Evolutionary conservation across 2,888 invertebrate species (phyloP).

Genomic region (Eutolmus rufibarbis): DNA sequence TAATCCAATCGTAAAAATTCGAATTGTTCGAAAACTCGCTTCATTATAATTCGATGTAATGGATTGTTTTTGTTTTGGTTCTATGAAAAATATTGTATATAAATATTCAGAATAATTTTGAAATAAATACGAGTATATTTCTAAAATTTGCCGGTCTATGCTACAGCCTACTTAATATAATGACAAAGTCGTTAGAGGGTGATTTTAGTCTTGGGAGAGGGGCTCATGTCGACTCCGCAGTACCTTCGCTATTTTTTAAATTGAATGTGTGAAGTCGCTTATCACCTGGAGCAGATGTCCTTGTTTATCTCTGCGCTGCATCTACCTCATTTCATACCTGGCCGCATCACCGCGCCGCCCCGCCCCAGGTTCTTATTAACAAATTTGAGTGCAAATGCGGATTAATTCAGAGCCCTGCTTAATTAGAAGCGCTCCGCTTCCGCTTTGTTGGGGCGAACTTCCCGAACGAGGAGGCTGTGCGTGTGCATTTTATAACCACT

Average conservation of each 20-base stretch:
- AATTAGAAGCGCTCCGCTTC: neutral
- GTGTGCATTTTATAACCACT: neutral
- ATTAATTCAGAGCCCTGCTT: neutral
- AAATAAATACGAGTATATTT: too few relatives aligned
- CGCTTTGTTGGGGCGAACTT: neutral
- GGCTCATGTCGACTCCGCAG: neutral
- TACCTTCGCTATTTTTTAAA: neutral
- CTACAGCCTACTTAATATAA: too few relatives aligned
- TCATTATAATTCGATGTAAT: too few relatives aligned
- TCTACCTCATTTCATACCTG: neutral
- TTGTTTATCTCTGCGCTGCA: neutral
- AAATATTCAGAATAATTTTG: too few relatives aligned
- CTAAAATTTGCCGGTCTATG: too few relatives aligned
- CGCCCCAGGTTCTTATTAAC: neutral
- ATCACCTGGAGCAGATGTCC: neutral
- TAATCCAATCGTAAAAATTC: too few relatives aligned
- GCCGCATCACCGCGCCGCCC: neutral
- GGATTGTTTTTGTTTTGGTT: too few relatives aligned
- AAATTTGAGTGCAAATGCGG: neutral
- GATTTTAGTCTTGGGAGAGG: neutral
- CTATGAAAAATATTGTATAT: too few relatives aligned
- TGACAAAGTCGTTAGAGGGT: neutral
- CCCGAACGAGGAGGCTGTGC: neutral
- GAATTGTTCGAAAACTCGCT: too few relatives aligned
- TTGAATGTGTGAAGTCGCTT: neutral